Evolutionary conservation across 2,888 invertebrate species (phyloP).

Genomic region (Ctena decussata): DNA sequence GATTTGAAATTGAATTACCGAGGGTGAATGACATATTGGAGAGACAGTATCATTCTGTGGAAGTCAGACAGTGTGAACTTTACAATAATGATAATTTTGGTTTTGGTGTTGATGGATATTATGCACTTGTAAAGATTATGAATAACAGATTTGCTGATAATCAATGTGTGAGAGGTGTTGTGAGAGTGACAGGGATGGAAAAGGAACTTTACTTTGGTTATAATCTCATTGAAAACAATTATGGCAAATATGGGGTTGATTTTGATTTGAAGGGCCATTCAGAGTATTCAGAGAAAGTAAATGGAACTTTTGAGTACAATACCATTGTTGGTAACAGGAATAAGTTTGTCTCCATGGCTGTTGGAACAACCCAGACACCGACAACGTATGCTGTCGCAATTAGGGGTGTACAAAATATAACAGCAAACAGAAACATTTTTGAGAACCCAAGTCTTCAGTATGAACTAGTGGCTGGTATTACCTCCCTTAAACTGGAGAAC

Average conservation of each 20-base stretch:
- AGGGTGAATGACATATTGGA: conserved; percentile 90
- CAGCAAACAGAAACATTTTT: conserved; percentile 95
- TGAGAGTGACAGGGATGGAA: conserved; percentile 94
- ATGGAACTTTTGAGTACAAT: conserved; percentile 88
- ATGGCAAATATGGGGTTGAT: conserved; percentile 94
- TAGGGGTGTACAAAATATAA: conserved; percentile 97
- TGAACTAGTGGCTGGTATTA: conserved; percentile 95
- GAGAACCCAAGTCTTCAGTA: conserved; percentile 90
- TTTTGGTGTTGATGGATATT: conserved; percentile 96
- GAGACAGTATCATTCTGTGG: conserved; percentile 91
- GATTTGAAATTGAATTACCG: conserved; percentile 95
- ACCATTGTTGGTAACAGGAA: conserved; percentile 75
- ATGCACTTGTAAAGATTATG: conserved; percentile 95
- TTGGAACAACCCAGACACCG: conserved; percentile 75
- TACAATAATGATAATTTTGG: conserved; percentile 94
- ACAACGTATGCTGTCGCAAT: conserved; percentile 93
- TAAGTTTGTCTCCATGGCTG: conserved; percentile 48
- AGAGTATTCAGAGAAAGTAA: conserved; percentile 92
- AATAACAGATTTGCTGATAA: conserved; percentile 95
- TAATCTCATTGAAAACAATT: conserved; percentile 93
- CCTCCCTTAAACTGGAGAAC: conserved; percentile 95
- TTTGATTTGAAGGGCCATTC: conserved; percentile 97
- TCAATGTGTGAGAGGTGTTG: conserved; percentile 89
- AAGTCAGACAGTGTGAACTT: conserved; percentile 95
- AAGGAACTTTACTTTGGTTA: conserved; percentile 95